Evolutionary conservation across 2,888 invertebrate genomes (phyloP), one percentile per base, ranked within the genome.

Genomic region (Sisyra nigra): DNA sequence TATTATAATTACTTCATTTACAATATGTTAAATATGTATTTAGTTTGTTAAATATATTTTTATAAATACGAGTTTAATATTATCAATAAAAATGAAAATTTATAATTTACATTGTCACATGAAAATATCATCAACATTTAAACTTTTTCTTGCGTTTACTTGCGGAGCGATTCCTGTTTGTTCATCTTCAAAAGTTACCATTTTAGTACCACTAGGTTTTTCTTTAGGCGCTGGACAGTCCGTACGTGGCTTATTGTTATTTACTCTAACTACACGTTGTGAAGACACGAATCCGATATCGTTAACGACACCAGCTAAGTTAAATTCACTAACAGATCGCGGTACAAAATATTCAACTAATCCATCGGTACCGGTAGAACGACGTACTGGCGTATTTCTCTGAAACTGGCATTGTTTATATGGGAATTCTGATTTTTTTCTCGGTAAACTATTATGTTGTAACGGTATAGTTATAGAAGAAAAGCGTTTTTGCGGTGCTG

Each of bases 321-420:
- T 82, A 55, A 86, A 86, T 58, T 85, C 86, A 61, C 85, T 85
- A 45, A 85, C 72, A 60, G 84, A 84, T 45, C 86, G 69, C 47
- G 86, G 86, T 48, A 86, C 84, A 58, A 85, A 86, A 60, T 86
- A 86, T 57, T 86, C 86, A 45, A 83, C 67, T 48, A 80, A 71
- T 38, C 74, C 72, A 51, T 76, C 78, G 42, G 70, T 68, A 52
- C 64, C 58, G 55, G 59, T 33, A 17, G 78, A 79, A 38, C 78
- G 67, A 14, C 81, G 68, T 18, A 72, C 68, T 2, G 79, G 76
- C 10, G 74, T 70, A 48, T 75, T 75, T 33, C 81, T 67, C 49
- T 76, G 74, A 54, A 37, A 37, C 11, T 37, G 37, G 17, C 37
- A 19, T 18, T 37, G 37, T 37, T 37, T 17, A 11, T 19, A 19